These are phyloP conservation scores for Synergus gifuensis DNA, from an alignment of 2,888 invertebrate species.

Conservation along the genomic window DNA sequence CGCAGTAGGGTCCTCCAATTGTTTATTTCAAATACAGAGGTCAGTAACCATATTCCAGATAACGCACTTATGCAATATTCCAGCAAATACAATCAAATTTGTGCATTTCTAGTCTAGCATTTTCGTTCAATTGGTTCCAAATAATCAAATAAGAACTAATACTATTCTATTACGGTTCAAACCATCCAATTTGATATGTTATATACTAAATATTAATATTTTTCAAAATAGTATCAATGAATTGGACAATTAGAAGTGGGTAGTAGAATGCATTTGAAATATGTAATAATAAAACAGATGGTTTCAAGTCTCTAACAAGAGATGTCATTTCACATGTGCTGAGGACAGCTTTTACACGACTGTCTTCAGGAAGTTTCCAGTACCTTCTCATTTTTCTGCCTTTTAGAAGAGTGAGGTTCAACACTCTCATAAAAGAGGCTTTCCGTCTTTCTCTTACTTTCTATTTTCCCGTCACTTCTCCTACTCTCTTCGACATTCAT, in stretches of 20 bases:
- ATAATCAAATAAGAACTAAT: neutral
- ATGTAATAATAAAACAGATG: neutral
- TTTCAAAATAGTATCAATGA: neutral
- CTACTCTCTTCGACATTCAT: neutral
- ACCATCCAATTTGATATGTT: no score
- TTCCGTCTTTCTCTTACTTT: neutral
- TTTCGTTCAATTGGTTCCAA: neutral
- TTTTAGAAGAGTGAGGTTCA: neutral
- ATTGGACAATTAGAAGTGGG: no score
- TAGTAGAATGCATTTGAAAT: neutral
- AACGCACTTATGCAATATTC: constrained; percentile 9
- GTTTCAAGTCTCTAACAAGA: neutral
- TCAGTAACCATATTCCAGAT: neutral
- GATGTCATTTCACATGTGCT: neutral
- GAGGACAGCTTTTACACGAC: constrained; percentile 1
- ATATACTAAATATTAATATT: neutral
- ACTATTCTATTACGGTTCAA: neutral
- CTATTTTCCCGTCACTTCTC: neutral
- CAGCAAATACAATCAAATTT: neutral
- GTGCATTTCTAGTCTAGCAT: neutral
- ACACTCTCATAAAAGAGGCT: neutral
- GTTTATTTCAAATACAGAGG: constrained; percentile 10
- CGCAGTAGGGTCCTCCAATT: neutral
- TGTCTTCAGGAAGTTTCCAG: neutral
- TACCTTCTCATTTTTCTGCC: neutral